These are phyloP conservation scores for Diceros bicornis DNA, from an alignment of 2,797 vertebrate species.

Conservation along the genomic window DNA sequence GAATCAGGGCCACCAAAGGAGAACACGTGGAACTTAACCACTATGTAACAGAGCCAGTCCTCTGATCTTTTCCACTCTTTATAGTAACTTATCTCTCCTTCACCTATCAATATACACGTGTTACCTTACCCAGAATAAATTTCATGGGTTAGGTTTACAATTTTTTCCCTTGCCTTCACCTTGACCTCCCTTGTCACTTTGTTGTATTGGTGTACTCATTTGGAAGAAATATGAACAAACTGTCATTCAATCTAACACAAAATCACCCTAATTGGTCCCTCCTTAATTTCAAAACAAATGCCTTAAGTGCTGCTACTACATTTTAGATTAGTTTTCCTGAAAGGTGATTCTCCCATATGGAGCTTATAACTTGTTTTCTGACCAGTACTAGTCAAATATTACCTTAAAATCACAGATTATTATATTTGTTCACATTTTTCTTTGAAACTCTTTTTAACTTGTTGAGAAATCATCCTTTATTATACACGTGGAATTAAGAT, in stretches of 20 bases:
- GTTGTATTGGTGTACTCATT: background rate
- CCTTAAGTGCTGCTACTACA: background rate
- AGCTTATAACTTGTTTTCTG: background rate
- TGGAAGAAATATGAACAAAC: background rate
- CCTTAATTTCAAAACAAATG: background rate
- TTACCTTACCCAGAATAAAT: background rate
- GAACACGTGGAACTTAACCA: too few relatives aligned
- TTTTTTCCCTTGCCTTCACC: background rate
- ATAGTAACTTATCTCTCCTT: background rate
- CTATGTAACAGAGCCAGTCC: too few relatives aligned
- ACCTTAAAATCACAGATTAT: background rate
- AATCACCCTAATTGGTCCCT: background rate
- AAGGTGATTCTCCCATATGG: background rate
- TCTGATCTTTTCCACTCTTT: background rate
- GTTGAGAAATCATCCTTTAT: background rate
- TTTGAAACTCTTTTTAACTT: background rate
- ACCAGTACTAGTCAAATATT: background rate
- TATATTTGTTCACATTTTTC: background rate
- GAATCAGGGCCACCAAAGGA: too few relatives aligned
- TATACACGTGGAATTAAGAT: background rate
- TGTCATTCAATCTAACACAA: background rate
- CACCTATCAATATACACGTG: background rate
- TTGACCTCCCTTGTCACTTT: accelerated
- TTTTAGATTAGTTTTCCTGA: background rate
- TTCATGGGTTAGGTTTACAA: background rate